phyloP scores from a whole-genome alignment of 2,888 invertebrate species.

The Teleiodes luculella region DNA sequence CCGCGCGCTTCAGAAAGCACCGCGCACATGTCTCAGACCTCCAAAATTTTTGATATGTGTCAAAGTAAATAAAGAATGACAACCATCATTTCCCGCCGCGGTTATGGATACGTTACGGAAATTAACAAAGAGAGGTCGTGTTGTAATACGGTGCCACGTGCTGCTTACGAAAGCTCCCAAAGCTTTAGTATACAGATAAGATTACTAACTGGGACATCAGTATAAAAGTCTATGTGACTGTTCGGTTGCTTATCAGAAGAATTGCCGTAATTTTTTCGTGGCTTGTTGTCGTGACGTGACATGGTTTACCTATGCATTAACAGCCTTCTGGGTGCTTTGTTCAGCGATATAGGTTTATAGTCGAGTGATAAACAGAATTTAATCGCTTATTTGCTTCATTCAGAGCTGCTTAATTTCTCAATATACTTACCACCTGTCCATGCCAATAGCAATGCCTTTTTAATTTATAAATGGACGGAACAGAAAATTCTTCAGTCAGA shows the following conservation, averaged over 20 bases:
- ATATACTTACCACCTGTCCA: no score
- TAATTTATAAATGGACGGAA: no score
- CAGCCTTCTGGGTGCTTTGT: background rate
- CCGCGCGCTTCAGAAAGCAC: conserved; percentile 39
- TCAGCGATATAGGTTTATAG: background rate
- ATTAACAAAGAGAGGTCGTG: conserved; percentile 19
- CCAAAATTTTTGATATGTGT: conserved; percentile 37
- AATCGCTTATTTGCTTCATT: no score
- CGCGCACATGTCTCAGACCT: conserved; percentile 44
- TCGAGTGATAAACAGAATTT: background rate
- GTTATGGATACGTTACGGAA: conserved; percentile 22
- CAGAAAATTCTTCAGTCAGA: no score
- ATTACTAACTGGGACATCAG: conserved; percentile 43
- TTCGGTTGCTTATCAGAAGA: conserved; percentile 31
- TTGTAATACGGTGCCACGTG: conserved; percentile 28
- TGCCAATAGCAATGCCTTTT: no score
- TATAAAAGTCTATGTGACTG: conserved; percentile 25
- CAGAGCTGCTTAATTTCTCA: no score
- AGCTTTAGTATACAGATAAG: conserved; percentile 44
- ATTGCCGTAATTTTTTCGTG: conserved; percentile 21
- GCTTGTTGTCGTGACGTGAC: conserved; percentile 3
- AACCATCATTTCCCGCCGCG: conserved; percentile 14
- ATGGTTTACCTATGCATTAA: conserved; percentile 14
- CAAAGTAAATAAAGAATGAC: conserved; percentile 12
- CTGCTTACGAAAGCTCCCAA: conserved; percentile 40